These are phyloP conservation scores for Gymnorhina tibicen DNA, from an alignment of 2,113 vertebrate genomes.

Conservation along the genomic window DNA sequence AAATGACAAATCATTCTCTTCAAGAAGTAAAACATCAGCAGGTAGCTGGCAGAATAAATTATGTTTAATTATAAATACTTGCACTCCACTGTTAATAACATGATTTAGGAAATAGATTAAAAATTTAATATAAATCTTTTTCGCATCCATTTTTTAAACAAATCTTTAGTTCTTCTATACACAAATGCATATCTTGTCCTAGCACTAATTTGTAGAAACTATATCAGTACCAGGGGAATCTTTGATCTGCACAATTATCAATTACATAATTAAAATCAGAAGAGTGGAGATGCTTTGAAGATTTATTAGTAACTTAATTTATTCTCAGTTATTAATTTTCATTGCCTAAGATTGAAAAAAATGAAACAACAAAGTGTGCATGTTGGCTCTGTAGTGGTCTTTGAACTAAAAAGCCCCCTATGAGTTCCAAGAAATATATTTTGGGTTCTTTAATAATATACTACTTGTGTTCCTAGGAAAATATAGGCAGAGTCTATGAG, in stretches of 20 bases:
- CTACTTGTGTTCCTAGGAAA: neutral
- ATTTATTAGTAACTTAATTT: constrained; percentile 8
- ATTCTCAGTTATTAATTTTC: constrained; percentile 5
- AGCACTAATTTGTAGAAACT: neutral
- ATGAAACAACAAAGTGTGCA: neutral
- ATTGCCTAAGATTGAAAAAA: neutral
- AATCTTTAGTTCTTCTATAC: neutral
- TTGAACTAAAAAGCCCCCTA: constrained; percentile 1
- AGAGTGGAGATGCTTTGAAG: neutral
- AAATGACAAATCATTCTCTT: neutral
- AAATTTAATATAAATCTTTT: neutral
- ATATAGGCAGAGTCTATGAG: neutral
- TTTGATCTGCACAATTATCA: constrained; percentile 15
- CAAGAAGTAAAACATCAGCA: neutral
- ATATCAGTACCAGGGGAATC: neutral
- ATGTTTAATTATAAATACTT: neutral
- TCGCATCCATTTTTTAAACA: neutral
- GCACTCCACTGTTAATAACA: neutral
- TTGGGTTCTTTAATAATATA: neutral
- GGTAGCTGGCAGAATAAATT: neutral
- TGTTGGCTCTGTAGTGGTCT: neutral
- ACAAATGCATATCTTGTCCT: neutral
- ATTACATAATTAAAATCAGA: constrained; percentile 16
- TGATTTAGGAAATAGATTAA: neutral
- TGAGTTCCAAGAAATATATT: neutral